Percentiles rank a stretch among this genome's conserved stretches.
phyloP scores from a whole-genome alignment of 2,888 invertebrate species.

The Falcaria lacertinaria region DNA sequence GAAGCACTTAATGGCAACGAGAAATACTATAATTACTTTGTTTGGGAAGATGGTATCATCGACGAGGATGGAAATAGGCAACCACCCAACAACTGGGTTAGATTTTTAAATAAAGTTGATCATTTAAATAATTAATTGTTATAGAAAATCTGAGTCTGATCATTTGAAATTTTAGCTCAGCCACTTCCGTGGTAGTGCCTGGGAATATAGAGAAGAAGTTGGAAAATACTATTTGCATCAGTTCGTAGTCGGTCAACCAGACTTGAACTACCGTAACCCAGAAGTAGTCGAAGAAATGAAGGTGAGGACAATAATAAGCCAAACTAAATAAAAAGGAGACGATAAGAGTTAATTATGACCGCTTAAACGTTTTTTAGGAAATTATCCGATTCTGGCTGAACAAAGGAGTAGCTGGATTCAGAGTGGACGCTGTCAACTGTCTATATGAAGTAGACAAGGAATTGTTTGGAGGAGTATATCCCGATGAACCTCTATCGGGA shows the following conservation, averaged over 20 bases:
- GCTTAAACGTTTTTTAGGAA: conserved; percentile 71
- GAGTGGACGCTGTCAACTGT: conserved; percentile 87
- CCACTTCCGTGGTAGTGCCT: conserved; percentile 84
- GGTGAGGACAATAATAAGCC: conserved; percentile 35
- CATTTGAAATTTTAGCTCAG: conserved; percentile 54
- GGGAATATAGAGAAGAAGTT: conserved; percentile 84
- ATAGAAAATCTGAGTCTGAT: too few species aligned
- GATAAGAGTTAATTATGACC: too few species aligned
- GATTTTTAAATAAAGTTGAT: too few species aligned
- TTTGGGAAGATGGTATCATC: conserved; percentile 83
- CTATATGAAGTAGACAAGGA: conserved; percentile 80
- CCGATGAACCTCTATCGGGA: conserved; percentile 79
- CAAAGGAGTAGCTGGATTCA: conserved; percentile 91
- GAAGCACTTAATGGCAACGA: conserved; percentile 81
- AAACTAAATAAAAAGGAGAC: too few species aligned
- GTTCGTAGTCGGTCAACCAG: conserved; percentile 84
- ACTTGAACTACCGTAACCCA: conserved; percentile 86
- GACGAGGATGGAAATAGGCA: conserved; percentile 61
- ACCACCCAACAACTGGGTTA: conserved; percentile 88
- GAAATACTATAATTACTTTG: conserved; percentile 85
- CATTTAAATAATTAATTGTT: too few species aligned
- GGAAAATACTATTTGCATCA: conserved; percentile 87
- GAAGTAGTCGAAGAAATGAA: conserved; percentile 81
- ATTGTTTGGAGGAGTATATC: conserved; percentile 59
- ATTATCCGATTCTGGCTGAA: conserved; percentile 89